phyloP scores from a whole-genome alignment of 2,113 vertebrate species.

The Scophthalmus maximus region DNA sequence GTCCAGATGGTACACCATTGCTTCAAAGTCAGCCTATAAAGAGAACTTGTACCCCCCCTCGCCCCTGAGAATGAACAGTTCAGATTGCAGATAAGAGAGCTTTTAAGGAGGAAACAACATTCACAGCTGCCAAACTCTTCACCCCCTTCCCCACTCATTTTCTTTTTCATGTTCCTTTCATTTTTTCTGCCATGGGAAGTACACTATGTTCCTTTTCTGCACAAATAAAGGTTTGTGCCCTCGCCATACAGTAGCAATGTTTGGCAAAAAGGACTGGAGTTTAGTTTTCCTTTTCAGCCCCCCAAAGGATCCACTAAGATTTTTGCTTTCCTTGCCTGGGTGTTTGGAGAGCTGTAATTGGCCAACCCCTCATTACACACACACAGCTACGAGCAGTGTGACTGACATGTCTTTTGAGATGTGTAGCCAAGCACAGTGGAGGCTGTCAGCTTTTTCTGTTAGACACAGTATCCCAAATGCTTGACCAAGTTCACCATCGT shows the following conservation, averaged over 20 bases:
- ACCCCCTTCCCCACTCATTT: constrained; percentile 27
- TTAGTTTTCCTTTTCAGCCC: not conserved
- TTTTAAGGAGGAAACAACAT: constrained; percentile 51
- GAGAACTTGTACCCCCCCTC: constrained; percentile 15
- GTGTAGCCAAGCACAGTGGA: not conserved
- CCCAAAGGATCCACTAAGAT: not conserved
- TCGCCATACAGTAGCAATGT: constrained; percentile 17
- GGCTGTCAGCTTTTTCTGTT: no score
- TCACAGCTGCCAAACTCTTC: constrained; percentile 53
- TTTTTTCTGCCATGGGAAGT: constrained; percentile 61
- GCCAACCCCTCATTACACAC: constrained; percentile 23
- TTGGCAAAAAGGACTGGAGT: constrained; percentile 19
- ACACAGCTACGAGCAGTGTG: not conserved
- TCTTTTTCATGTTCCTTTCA: constrained; percentile 19
- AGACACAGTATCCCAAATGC: no score
- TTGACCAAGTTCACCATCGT: no score
- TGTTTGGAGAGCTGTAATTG: constrained; percentile 31
- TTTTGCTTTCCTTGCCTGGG: constrained; percentile 5
- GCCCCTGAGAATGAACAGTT: constrained; percentile 45
- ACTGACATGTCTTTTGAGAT: constrained; percentile 4
- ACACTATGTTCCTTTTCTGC: constrained; percentile 52
- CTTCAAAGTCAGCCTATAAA: not conserved
- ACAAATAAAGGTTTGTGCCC: constrained; percentile 59
- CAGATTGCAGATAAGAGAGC: constrained; percentile 55
- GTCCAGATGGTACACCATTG: not conserved